Evolutionary conservation across 2,888 invertebrate species (phyloP).

Genomic region (Glyphotaelius pellucidus): DNA sequence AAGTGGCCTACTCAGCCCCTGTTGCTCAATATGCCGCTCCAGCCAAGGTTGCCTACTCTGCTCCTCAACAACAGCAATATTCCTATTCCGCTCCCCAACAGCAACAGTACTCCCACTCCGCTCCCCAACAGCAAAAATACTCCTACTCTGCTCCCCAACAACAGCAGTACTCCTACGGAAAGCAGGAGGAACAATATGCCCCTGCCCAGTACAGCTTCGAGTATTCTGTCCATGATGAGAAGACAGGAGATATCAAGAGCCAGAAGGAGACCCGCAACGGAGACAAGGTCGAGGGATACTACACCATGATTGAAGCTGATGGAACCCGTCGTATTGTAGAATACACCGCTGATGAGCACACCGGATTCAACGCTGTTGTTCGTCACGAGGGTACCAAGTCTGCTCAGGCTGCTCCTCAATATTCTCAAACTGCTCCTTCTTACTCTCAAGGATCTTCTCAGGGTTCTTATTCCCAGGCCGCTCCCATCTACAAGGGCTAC

Average conservation of each 20-base stretch:
- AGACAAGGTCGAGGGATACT: conserved; percentile 74
- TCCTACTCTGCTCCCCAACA: conserved; percentile 36
- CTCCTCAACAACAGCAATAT: conserved; percentile 42
- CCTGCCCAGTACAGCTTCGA: conserved; percentile 66
- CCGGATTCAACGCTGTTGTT: conserved; percentile 75
- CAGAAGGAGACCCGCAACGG: conserved; percentile 74
- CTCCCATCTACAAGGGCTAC: neutral
- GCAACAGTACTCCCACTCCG: conserved; percentile 36
- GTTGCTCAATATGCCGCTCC: neutral
- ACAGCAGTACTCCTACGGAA: neutral
- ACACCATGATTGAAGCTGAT: conserved; percentile 76
- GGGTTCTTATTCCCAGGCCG: conserved; percentile 3
- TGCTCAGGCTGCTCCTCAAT: conserved; percentile 42
- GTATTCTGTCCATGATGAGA: conserved; percentile 74
- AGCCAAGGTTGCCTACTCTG: conserved; percentile 44
- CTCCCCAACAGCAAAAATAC: conserved; percentile 7
- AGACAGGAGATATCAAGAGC: conserved; percentile 75
- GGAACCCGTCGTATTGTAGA: conserved; percentile 74
- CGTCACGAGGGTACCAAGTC: conserved; percentile 69
- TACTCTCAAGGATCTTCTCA: conserved; percentile 3
- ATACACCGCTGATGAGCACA: conserved; percentile 73
- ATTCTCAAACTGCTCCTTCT: conserved; percentile 44
- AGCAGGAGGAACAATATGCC: conserved; percentile 49
- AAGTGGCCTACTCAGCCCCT: neutral
- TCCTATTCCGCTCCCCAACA: conserved; percentile 50